phyloP scores from a whole-genome alignment of 2,888 invertebrate species.

The Papilio elwesi region DNA sequence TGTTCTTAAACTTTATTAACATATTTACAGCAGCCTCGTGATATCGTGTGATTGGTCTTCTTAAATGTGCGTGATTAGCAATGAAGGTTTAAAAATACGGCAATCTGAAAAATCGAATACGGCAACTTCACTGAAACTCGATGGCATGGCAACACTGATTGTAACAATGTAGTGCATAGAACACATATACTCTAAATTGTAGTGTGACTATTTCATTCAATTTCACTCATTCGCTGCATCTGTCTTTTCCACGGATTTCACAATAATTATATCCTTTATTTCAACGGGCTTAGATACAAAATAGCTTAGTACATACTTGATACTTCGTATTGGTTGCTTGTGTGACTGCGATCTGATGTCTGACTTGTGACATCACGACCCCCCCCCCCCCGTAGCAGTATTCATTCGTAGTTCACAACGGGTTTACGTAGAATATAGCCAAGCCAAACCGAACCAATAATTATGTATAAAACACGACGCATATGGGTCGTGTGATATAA shows the following conservation, averaged over 20 bases:
- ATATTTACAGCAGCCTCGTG: no score
- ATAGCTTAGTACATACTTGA: background rate
- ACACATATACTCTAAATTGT: no score
- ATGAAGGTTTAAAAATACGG: no score
- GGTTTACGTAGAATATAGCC: conserved; percentile 7
- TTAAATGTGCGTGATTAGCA: no score
- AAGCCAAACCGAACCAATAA: conserved; percentile 18
- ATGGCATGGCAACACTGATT: no score
- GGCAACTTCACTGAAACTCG: no score
- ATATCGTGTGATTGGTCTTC: no score
- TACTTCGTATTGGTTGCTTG: background rate
- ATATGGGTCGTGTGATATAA: conserved; percentile 16
- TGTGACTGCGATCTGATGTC: background rate
- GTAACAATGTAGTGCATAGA: no score
- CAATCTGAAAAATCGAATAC: no score
- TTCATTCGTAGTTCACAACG: no score
- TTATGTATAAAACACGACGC: conserved; percentile 23
- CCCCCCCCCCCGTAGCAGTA: no score
- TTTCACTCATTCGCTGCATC: conserved; percentile 12
- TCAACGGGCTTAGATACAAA: background rate
- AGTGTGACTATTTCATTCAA: background rate
- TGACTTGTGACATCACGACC: conserved; percentile 22
- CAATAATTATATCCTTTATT: background rate
- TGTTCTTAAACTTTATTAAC: no score
- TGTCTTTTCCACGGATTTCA: background rate